Conservation (phyloP, 2,888 invertebrate species). For the Troglohyphantes excavatus region DNA sequence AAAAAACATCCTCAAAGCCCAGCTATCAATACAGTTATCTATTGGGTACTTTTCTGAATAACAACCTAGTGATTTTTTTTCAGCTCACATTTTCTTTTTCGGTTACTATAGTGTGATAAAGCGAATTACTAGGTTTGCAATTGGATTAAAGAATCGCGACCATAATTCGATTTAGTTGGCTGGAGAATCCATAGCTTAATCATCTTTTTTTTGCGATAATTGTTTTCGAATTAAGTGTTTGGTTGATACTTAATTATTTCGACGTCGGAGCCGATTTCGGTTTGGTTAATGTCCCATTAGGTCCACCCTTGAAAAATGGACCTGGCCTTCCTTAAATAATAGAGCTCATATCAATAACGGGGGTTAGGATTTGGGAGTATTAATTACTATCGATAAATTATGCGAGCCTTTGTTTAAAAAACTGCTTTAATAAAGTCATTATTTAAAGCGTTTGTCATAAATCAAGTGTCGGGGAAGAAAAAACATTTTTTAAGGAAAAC, state of each 20-base stretch:
- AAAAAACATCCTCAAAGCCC: no score
- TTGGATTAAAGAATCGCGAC: constrained; percentile 4
- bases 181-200: constrained; percentile 10
- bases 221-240: constrained; percentile 56
- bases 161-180: not conserved
- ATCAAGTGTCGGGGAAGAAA: not conserved
- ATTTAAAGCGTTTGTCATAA: constrained; percentile 43
- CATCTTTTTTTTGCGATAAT: constrained; percentile 42
- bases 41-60: not conserved
- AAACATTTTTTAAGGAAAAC: not conserved
- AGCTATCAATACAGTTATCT: not conserved
- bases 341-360: constrained; percentile 32
- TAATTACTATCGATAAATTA: constrained; percentile 60
- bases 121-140: not conserved
- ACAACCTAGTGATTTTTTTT: not conserved
- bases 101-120: constrained; percentile 3
- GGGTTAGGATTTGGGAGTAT: constrained; percentile 39
- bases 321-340: constrained; percentile 5
- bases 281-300: constrained; percentile 3
- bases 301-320: constrained; percentile 29
- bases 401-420: constrained; percentile 30
- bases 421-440: constrained; percentile 57
- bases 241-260: constrained; percentile 52
- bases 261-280: not conserved
- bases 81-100: not conserved